Conservation (phyloP, 2,888 invertebrate species). For the Agrochola macilenta region DNA sequence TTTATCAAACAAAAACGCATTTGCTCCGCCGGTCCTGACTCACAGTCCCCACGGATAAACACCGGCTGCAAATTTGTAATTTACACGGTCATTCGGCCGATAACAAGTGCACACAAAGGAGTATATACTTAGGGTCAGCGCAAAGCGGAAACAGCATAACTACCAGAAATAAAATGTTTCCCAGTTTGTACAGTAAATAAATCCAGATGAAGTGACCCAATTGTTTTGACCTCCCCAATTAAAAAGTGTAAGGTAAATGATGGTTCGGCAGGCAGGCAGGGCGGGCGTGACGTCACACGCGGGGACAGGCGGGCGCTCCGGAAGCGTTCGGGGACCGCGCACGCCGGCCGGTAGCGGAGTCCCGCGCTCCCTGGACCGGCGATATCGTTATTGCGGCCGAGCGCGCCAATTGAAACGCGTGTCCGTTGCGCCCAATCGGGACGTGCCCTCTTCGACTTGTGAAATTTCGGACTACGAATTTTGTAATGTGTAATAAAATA, state of each 20-base stretch:
- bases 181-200: conserved; percentile 79
- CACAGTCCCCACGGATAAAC: conserved; percentile 19
- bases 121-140: conserved; percentile 52
- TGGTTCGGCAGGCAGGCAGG: conserved; percentile 73
- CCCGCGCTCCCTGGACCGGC: conserved; percentile 82
- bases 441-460: conserved; percentile 78
- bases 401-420: conserved; percentile 88
- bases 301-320: conserved; percentile 79
- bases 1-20: conserved; percentile 24
- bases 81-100: conserved; percentile 50
- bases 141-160: conserved; percentile 71
- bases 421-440: conserved; percentile 85
- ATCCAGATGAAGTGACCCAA: conserved; percentile 85
- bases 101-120: conserved; percentile 53
- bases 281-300: conserved; percentile 78
- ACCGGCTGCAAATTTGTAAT: conserved; percentile 44
- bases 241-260: conserved; percentile 88
- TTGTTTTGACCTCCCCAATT: conserved; percentile 89
- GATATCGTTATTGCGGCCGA: conserved; percentile 84
- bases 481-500: conserved; percentile 71
- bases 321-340: conserved; percentile 80
- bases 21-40: neutral
- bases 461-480: conserved; percentile 75
- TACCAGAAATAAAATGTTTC: conserved; percentile 73
- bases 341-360: conserved; percentile 80